Conservation (phyloP, 2,113 vertebrate species). For the Campylomormyrus numenius region DNA sequence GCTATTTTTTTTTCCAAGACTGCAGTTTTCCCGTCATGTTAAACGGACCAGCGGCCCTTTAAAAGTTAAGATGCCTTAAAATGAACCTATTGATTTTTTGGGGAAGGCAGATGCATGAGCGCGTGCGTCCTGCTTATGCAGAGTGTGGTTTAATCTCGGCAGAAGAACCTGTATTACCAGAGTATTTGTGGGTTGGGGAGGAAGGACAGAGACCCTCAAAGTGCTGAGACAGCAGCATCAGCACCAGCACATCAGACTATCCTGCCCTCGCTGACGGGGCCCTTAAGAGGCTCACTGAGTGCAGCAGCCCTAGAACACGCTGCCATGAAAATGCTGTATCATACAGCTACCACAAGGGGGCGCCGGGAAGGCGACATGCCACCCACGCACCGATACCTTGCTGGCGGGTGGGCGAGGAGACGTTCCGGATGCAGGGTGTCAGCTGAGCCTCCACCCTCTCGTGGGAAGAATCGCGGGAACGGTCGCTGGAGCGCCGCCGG, state of each 20-base stretch:
- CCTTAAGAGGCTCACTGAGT: background rate
- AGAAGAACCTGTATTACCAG: background rate
- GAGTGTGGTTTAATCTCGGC: background rate
- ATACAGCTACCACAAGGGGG: background rate
- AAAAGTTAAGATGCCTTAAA: background rate
- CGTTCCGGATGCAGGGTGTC: slow-evolving; percentile 94
- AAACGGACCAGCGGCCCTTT: background rate
- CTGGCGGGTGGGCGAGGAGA: slow-evolving; percentile 90
- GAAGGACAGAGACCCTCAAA: background rate
- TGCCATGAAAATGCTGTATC: background rate
- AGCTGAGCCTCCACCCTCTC: slow-evolving; percentile 87
- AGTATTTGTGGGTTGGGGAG: background rate
- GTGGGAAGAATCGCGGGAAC: slow-evolving; percentile 91
- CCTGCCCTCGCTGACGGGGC: background rate
- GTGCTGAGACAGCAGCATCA: background rate
- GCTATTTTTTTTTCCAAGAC: background rate
- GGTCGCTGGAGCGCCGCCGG: slow-evolving; percentile 82
- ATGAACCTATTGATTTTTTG: background rate
- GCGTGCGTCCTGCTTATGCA: background rate
- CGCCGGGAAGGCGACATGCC: background rate
- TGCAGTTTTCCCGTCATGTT: background rate
- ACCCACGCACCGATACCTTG: slow-evolving; percentile 71
- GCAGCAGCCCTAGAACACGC: background rate
- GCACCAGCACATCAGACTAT: background rate
- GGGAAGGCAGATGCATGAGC: background rate